Conservation (phyloP, 1,140 invertebrate genomes). For the Drosophila nasuta region DNA sequence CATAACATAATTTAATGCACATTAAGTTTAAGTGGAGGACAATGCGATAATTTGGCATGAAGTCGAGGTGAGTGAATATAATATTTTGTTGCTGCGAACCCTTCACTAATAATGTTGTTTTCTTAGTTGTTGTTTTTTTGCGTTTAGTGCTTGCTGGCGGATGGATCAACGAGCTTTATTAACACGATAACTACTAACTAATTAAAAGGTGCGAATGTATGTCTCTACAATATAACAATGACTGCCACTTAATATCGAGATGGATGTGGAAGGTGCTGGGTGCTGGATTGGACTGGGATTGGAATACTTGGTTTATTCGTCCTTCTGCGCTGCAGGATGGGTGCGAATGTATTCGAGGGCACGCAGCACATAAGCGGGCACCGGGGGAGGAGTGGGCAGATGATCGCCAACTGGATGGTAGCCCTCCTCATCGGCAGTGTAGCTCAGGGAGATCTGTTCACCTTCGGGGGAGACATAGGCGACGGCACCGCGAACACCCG, state of each 20-base stretch:
- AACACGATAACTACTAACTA: slow-evolving; percentile 71
- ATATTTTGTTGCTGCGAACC: not conserved
- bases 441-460: slow-evolving; percentile 85
- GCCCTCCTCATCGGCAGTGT: slow-evolving; percentile 88
- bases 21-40: not conserved
- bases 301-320: slow-evolving; percentile 49
- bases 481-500: slow-evolving; percentile 70
- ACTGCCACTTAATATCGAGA: slow-evolving; percentile 48
- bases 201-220: slow-evolving; percentile 57
- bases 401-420: slow-evolving; percentile 86
- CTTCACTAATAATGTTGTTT: slow-evolving; percentile 2
- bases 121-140: not conserved
- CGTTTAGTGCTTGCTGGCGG: slow-evolving; percentile 16
- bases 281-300: slow-evolving; percentile 34
- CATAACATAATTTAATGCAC: not conserved
- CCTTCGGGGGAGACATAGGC: slow-evolving; percentile 84
- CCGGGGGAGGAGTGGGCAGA: slow-evolving; percentile 86
- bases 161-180: slow-evolving; percentile 62
- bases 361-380: slow-evolving; percentile 77
- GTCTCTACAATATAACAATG: slow-evolving; percentile 74
- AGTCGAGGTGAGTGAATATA: not conserved
- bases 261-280: slow-evolving; percentile 1
- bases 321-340: slow-evolving; percentile 80
- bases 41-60: not conserved
- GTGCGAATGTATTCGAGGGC: slow-evolving; percentile 86